Evolutionary conservation across 92 coral and sea anemone species (phyloP).

Genomic region (Umimayanthus chanpuru): DNA sequence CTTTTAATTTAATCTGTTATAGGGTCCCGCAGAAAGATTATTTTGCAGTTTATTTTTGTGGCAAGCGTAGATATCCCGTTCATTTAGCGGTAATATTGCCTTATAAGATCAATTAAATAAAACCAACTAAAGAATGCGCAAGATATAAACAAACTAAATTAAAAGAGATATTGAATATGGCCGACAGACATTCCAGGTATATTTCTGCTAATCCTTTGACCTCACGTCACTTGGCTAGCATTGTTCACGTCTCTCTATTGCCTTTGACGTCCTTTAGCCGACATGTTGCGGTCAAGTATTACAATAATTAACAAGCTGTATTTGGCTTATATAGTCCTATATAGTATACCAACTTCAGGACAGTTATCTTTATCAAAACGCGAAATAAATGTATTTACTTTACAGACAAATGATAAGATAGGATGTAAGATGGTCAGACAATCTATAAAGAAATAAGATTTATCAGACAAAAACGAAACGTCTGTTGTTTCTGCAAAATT

Average conservation of each 20-base stretch:
- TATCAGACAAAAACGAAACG: neutral
- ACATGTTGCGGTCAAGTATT: neutral
- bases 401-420: neutral
- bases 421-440: neutral
- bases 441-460: too few species aligned
- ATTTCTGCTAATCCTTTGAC: constrained; percentile 16
- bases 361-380: neutral
- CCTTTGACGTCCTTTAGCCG: neutral
- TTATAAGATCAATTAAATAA: neutral
- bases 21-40: neutral
- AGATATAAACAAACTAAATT: neutral
- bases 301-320: neutral
- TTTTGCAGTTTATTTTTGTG: neutral
- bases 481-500: neutral
- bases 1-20: too few species aligned
- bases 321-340: neutral
- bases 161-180: neutral
- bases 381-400: neutral
- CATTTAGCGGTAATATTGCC: neutral
- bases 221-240: neutral
- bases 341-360: neutral
- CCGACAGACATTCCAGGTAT: constrained; percentile 21
- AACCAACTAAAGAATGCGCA: neutral
- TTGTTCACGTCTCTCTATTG: neutral
- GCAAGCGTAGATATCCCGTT: neutral